These are phyloP conservation scores for Pipra filicauda DNA, from an alignment of 2,113 vertebrate genomes.

Conservation along the genomic window DNA sequence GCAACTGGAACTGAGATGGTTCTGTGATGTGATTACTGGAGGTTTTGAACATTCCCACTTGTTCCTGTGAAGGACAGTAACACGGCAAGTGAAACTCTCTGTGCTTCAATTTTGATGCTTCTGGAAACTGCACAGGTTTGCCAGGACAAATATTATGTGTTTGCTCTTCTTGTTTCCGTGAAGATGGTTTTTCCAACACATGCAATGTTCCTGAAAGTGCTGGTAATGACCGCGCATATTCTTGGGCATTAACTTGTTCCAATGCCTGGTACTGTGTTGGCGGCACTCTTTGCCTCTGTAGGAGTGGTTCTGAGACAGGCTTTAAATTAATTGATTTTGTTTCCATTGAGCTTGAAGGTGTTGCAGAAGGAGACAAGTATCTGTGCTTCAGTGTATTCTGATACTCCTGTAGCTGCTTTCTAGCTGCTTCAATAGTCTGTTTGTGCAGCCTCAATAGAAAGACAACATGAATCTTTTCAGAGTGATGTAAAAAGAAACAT, in stretches of 20 bases:
- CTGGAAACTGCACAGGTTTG: not conserved
- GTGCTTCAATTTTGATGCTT: not conserved
- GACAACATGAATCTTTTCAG: not conserved
- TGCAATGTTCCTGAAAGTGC: rapidly evolving
- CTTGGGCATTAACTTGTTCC: not conserved
- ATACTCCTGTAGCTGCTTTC: conserved; percentile 82
- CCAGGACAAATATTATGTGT: not conserved
- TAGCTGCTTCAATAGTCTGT: conserved; percentile 79
- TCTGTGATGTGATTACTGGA: not conserved
- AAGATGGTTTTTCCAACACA: not conserved
- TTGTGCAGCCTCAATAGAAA: conserved; percentile 77
- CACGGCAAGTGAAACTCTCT: not conserved
- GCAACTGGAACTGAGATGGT: not conserved
- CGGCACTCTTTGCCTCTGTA: not conserved
- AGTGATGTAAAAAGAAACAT: not conserved
- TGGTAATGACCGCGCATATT: rapidly evolving
- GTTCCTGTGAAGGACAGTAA: not conserved
- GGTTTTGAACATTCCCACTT: not conserved
- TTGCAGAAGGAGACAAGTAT: conserved; percentile 35
- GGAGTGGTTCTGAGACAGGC: not conserved
- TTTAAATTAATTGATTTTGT: not conserved
- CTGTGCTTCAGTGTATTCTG: conserved; percentile 77
- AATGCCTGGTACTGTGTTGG: not conserved
- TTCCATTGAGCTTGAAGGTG: not conserved
- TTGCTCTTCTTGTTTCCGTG: not conserved